Conservation (phyloP, 2,797 vertebrate species). For the Aeoliscus strigatus region DNA sequence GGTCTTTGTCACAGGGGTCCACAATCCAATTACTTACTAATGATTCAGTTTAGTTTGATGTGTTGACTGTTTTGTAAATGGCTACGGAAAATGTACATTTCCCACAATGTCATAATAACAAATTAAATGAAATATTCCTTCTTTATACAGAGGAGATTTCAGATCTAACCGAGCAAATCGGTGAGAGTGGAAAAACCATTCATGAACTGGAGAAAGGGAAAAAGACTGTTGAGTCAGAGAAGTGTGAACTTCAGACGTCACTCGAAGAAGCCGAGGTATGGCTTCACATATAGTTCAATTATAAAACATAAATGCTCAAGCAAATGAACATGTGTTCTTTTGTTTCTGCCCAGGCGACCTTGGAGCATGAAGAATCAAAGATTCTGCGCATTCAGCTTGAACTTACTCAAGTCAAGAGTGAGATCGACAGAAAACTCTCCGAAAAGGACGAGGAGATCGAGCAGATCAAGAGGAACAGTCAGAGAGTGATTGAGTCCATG, state of each 20-base stretch:
- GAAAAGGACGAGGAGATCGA: constrained; percentile 90
- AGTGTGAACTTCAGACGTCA: constrained; percentile 78
- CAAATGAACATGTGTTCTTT: not conserved
- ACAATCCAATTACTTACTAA: too few species aligned
- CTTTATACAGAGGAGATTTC: constrained; percentile 79
- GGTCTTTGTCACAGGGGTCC: too few species aligned
- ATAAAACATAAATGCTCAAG: not conserved
- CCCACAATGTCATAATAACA: too few species aligned
- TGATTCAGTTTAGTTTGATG: too few species aligned
- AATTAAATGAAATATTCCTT: not conserved
- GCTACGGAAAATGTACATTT: too few species aligned
- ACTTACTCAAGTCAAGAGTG: constrained; percentile 83
- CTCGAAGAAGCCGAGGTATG: constrained; percentile 82
- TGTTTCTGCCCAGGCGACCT: constrained; percentile 68
- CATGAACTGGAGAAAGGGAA: constrained; percentile 84
- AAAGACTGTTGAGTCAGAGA: constrained; percentile 83
- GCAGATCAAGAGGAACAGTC: constrained; percentile 84
- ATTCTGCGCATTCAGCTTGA: constrained; percentile 84
- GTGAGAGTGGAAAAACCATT: constrained; percentile 80
- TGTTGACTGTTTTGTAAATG: too few species aligned
- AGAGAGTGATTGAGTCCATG: constrained; percentile 77
- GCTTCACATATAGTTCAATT: not conserved
- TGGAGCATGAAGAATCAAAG: constrained; percentile 87
- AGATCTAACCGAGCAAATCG: constrained; percentile 84
- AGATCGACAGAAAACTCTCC: constrained; percentile 80